Base-by-base conservation (phyloP, 2,888 invertebrate species). In the Liodrosophila aerea region DNA sequence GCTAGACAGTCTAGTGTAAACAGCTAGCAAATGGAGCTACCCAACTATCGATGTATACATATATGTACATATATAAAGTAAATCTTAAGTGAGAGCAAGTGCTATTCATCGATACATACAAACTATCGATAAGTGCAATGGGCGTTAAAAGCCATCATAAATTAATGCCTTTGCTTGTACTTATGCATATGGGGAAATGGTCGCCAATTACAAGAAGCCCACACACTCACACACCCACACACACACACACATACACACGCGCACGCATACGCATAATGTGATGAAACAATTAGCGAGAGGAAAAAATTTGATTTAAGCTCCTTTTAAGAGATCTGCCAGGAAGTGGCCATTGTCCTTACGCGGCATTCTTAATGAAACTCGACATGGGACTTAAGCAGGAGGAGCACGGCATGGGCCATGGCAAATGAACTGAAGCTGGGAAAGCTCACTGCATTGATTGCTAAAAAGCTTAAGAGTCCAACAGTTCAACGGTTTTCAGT, bases 211-310 rank as follows among this genome's bases (percentile, higher is more conserved):
- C n/a, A n/a, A n/a, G n/a, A n/a, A n/a, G n/a, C n/a, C n/a, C n/a
- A n/a, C n/a, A n/a, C n/a, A n/a, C n/a, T n/a, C n/a, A n/a, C n/a
- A n/a, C n/a, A n/a, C n/a, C n/a, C n/a, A n/a, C n/a, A n/a, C n/a
- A n/a, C n/a, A n/a, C n/a, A n/a, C n/a, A n/a, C n/a, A n/a, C n/a
- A n/a, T n/a, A n/a, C n/a, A n/a, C n/a, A n/a, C n/a, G 4, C 4
- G 4, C 30, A 30, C 2, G 7, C 30, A 30, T 2, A 30, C 30
- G n/a, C 9, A 30, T 9, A 30, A 9, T 30, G 7, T 8, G 60
- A 61, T 59, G 54, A 59, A 61, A 65, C 65, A 75, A 75, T 75
- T 69, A 72, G 58, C 51, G 69, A 54, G 66, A 45, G 37, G 50
- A 57, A 61, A 73, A 64, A 4, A 16, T 60, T 69, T 49, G 54